A percentile compares a stretch with the other conserved stretches of the same genome.
Evolutionary conservation across 2,797 vertebrate genomes (phyloP).

Genomic region (Varecia variegata): DNA sequence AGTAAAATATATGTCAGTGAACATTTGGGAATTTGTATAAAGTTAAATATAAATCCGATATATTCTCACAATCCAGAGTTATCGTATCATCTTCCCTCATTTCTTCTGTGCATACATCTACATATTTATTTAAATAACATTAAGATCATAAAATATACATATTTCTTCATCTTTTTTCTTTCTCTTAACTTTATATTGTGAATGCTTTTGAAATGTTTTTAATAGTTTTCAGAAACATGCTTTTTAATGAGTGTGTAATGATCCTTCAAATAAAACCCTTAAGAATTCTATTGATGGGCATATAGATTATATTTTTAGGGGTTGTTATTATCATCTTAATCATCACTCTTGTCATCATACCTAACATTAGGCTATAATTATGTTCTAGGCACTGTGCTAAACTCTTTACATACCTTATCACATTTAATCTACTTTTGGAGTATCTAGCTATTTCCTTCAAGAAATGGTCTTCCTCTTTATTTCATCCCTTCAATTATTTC

Average conservation of each 20-base stretch:
- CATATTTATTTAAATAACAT: slow-evolving; percentile 26
- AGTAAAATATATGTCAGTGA: not conserved
- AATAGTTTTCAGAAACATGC: not conserved
- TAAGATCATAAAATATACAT: not conserved
- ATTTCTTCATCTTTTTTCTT: not conserved
- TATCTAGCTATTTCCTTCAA: not conserved
- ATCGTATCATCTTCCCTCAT: not conserved
- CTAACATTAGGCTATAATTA: not conserved
- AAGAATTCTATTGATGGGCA: not conserved
- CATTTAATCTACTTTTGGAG: not conserved
- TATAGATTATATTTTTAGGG: not conserved
- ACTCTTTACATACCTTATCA: not conserved
- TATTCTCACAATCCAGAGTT: not conserved
- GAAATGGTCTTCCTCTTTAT: not conserved
- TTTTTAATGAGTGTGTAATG: not conserved
- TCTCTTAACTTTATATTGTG: not conserved
- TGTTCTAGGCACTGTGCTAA: not conserved
- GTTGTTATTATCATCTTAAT: not conserved
- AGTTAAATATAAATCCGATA: not conserved
- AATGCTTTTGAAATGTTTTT: not conserved
- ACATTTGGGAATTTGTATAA: not conserved
- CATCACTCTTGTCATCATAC: not conserved
- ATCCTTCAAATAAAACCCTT: not conserved
- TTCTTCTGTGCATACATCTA: not conserved
- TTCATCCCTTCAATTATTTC: not conserved